Evolutionary conservation across 2,888 invertebrate species (phyloP).

Genomic region (Notocelia uddmanniana): DNA sequence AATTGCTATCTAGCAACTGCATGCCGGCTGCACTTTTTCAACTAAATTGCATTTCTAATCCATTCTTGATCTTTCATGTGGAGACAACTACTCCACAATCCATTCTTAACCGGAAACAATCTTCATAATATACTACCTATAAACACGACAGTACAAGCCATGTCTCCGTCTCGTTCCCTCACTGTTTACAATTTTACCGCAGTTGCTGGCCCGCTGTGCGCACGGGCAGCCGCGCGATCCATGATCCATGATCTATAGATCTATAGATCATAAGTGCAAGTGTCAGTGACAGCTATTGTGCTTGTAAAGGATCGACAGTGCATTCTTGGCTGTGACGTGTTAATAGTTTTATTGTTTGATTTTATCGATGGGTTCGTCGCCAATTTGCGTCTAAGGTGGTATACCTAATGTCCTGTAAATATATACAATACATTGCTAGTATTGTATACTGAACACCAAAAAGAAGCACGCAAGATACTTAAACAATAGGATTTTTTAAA

Average conservation of each 20-base stretch:
- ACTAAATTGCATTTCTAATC: not conserved
- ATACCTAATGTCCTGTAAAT: not conserved
- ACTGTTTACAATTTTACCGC: conserved; percentile 73
- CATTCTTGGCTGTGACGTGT: conserved; percentile 55
- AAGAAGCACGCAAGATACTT: no score
- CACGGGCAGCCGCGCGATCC: conserved; percentile 61
- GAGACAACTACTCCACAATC: conserved; percentile 2
- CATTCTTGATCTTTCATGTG: not conserved
- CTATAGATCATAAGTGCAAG: conserved; percentile 47
- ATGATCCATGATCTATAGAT: conserved; percentile 54
- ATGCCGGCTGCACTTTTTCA: not conserved
- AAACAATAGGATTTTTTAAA: no score
- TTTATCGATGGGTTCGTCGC: conserved; percentile 59
- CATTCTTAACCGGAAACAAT: conserved; percentile 20
- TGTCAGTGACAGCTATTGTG: conserved; percentile 57
- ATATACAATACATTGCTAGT: not conserved
- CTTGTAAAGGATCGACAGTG: conserved; percentile 53
- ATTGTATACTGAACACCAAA: not conserved
- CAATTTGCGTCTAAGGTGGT: conserved; percentile 32
- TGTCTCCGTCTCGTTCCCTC: conserved; percentile 59
- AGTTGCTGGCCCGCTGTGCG: conserved; percentile 63
- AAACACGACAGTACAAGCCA: conserved; percentile 28
- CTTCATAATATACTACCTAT: not conserved
- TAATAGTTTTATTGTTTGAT: conserved; percentile 46
- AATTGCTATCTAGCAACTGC: no score